Percentiles rank a stretch among this genome's conserved stretches.
Evolutionary conservation across 2,797 vertebrate genomes (phyloP).

Genomic region (Anisognathus igniventris): DNA sequence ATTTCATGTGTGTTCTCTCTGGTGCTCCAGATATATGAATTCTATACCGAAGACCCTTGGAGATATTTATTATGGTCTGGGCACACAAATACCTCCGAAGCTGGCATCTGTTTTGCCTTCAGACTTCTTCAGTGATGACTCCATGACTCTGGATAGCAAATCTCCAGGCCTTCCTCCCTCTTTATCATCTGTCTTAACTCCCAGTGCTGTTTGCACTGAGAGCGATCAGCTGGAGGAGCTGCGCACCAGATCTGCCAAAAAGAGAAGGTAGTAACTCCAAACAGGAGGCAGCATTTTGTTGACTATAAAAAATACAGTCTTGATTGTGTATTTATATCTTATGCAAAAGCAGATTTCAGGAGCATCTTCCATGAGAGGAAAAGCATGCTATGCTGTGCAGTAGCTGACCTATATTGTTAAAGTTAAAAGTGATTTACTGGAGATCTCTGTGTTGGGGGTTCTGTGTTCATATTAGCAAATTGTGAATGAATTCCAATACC

Average conservation of each 20-base stretch:
- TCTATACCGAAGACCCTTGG: slow-evolving; percentile 84
- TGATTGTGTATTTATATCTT: not conserved
- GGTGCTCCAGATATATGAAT: slow-evolving; percentile 79
- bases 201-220: slow-evolving; percentile 62
- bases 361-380: not conserved
- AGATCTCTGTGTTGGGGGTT: not conserved
- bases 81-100: slow-evolving; percentile 85
- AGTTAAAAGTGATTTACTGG: not conserved
- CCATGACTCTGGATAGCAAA: slow-evolving; percentile 79
- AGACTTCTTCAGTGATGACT: slow-evolving; percentile 94
- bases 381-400: not conserved
- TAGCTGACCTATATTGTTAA: not conserved
- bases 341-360: not conserved
- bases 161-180: slow-evolving; percentile 74
- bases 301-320: not conserved
- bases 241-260: slow-evolving; percentile 83
- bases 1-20: not conserved
- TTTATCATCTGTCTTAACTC: slow-evolving; percentile 59
- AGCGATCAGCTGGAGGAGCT: slow-evolving; percentile 82
- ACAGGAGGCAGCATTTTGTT: not conserved
- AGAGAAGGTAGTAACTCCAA: slow-evolving; percentile 77
- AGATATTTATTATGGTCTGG: slow-evolving; percentile 87
- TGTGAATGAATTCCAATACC: not conserved
- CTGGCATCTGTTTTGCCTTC: slow-evolving; percentile 83
- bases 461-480: not conserved